Percentiles rank a stretch among this genome's conserved stretches.
Evolutionary conservation across 1,140 invertebrate species (phyloP).

Genomic region (Cataglyphis hispanica): DNA sequence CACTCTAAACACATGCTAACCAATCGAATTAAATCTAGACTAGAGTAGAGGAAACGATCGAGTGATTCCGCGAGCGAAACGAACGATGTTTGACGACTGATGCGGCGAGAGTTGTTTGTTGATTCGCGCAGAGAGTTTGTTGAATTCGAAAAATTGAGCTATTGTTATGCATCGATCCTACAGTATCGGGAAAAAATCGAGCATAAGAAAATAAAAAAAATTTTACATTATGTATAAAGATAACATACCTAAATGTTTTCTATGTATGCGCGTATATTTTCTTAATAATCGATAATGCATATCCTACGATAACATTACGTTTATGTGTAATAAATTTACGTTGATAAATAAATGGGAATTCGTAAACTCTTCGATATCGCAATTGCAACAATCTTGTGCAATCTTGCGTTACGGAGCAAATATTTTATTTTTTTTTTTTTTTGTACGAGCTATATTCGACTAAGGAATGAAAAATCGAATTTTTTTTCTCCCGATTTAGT

Average conservation of each 20-base stretch:
- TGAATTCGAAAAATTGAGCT: conserved; percentile 45
- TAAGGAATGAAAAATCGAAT: conserved; percentile 14
- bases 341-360: not conserved
- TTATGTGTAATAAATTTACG: not conserved
- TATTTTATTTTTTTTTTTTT: conserved; percentile 5
- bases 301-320: not conserved
- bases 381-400: not conserved
- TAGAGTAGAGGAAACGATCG: conserved; percentile 9
- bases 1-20: conserved; percentile 5
- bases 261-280: not conserved
- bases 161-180: conserved; percentile 33
- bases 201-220: not conserved
- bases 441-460: not conserved
- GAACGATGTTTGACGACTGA: conserved; percentile 11
- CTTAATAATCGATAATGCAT: not conserved
- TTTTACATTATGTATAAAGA: not conserved
- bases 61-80: conserved; percentile 43
- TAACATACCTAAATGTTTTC: not conserved
- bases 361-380: not conserved
- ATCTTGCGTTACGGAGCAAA: not conserved
- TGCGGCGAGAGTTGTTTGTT: not conserved
- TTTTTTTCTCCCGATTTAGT: not conserved
- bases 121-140: conserved; percentile 20
- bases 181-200: not conserved
- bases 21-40: conserved; percentile 36